Evolutionary conservation across 2,797 vertebrate species (phyloP), one percentile per base, ranked within the genome.

Genomic region (Micropoecilia bifurca): DNA sequence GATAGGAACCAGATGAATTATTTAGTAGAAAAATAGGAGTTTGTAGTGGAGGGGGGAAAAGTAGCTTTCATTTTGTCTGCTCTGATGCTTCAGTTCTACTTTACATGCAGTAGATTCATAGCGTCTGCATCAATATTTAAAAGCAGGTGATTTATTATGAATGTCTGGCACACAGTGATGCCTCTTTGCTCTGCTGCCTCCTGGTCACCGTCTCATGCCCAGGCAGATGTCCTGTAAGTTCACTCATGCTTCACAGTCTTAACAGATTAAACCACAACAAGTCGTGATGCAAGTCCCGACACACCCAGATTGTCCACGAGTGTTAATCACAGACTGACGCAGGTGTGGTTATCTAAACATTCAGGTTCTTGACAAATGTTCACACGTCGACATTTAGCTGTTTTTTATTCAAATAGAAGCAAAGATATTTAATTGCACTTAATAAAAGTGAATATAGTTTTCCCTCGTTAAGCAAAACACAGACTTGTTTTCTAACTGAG

Each of bases 51-150:
- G 30, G 39, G 1, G 6, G 6, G 8, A 22, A 63, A 63, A 20
- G 33, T 1, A 3, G 16, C 6, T 36, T 63, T 63, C 16, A 63
- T 33, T 63, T 28, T 18, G 6, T 36, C 59, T 63, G 33, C 18
- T 39, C 61, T 74, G 63, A 20, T 74, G 68, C 20, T 76, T 63
- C 20, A 81, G 47, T 72, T 53, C 48, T 74, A 66, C 63, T 50
- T 71, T 71, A 68, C 73, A 48, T 68, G 36, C 20, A 41, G 63
- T 41, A 36, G 33, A 36, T 22, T 22, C 85, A 41, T 33, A 33
- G 75, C 72, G 77, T 12, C 39, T 76, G 36, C 75, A 84, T 80
- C 76, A 71, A 78, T 79, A 73, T 75, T 84, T 45, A 83, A 39
- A 84, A 9, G 20, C 59, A 76, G 63, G 53, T 33, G 1, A 80